Conservation (phyloP, 1,140 invertebrate genomes). For the Pararge aegeria region DNA sequence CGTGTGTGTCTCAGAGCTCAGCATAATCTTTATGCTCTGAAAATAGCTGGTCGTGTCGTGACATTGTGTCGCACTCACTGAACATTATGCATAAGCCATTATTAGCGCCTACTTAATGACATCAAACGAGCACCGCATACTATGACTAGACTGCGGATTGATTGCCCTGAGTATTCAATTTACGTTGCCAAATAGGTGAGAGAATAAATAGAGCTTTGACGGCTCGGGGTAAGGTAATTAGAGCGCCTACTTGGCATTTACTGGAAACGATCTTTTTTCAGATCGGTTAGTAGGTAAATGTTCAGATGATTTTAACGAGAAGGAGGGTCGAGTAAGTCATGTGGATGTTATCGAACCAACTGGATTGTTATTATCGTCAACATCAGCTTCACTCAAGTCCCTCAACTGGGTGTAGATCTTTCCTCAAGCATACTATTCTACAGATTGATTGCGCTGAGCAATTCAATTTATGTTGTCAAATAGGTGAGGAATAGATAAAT, state of each 20-base stretch:
- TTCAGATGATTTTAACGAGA: no score
- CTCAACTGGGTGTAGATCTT: no score
- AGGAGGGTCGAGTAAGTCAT: background rate
- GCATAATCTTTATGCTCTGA: no score
- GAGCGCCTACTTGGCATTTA: background rate
- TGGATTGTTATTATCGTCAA: no score
- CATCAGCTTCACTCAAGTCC: no score
- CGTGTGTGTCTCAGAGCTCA: no score
- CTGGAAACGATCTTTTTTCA: background rate
- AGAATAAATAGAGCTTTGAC: conserved; percentile 15
- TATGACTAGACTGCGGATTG: conserved; percentile 9
- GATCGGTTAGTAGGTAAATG: background rate
- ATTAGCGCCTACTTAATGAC: conserved; percentile 13
- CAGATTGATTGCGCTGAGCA: no score
- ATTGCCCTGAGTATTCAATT: conserved; percentile 15
- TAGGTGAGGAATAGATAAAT: no score
- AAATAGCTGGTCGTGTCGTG: background rate
- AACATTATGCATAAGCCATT: background rate
- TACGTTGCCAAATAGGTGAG: conserved; percentile 18
- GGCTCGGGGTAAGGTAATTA: background rate
- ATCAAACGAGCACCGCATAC: conserved; percentile 8
- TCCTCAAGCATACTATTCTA: no score
- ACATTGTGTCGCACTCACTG: background rate
- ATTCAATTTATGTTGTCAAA: no score
- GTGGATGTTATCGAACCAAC: no score